Conservation (phyloP, 2,113 vertebrate species). For the Sinocyclocheilus anshuiensis region DNA sequence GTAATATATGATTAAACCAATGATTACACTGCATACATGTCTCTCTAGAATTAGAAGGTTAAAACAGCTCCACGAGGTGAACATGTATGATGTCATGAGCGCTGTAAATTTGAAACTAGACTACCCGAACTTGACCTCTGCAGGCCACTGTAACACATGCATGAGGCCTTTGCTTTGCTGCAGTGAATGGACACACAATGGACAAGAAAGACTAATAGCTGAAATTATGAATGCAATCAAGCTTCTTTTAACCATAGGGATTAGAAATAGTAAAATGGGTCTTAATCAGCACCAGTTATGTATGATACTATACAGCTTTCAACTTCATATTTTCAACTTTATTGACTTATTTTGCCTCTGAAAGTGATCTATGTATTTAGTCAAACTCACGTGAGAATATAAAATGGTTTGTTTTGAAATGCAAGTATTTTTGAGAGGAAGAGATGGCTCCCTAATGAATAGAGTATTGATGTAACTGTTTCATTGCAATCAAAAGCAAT, state of each 20-base stretch:
- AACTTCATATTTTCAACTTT: too few species aligned
- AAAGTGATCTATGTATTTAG: too few species aligned
- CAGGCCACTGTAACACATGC: conserved; percentile 3
- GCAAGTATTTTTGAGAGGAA: too few species aligned
- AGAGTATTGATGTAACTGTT: too few species aligned
- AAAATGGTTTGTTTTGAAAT: too few species aligned
- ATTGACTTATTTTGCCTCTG: too few species aligned
- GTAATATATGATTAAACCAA: conserved; percentile 5
- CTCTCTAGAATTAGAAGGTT: conserved; percentile 11
- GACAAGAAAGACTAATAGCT: neutral
- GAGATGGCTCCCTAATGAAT: too few species aligned
- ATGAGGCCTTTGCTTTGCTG: neutral
- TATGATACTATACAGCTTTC: too few species aligned
- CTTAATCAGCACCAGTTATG: neutral
- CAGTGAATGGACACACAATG: neutral
- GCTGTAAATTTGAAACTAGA: conserved; percentile 35
- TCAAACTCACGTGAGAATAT: too few species aligned
- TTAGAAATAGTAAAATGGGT: neutral
- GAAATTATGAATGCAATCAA: neutral
- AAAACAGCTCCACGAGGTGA: neutral
- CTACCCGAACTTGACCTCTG: neutral
- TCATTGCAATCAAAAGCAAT: too few species aligned
- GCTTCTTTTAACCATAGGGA: neutral
- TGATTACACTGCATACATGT: neutral
- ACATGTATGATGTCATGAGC: conserved; percentile 15